Evolutionary conservation across 2,797 vertebrate species (phyloP).

Genomic region (Smutsia gigantea): DNA sequence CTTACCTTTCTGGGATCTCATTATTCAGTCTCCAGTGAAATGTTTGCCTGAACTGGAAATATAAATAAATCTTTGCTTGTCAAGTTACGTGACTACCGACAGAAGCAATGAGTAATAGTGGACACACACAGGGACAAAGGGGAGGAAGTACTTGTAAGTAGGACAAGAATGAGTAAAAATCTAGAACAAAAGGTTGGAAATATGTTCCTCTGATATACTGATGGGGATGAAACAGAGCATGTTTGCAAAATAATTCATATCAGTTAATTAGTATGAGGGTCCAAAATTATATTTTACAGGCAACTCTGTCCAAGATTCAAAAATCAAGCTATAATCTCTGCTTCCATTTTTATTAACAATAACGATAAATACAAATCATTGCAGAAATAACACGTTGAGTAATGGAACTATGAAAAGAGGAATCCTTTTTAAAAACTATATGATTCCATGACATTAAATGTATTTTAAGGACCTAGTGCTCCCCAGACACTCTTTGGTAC

Average conservation of each 20-base stretch:
- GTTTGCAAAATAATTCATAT: background rate
- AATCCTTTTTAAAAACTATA: background rate
- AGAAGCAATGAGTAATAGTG: background rate
- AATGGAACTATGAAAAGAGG: background rate
- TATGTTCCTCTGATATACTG: background rate
- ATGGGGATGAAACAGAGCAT: background rate
- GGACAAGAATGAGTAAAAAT: background rate
- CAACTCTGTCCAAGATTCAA: background rate
- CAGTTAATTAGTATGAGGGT: background rate
- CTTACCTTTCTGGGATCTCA: background rate
- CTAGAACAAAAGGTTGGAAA: background rate
- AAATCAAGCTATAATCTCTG: constrained; percentile 26
- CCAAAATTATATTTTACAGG: background rate
- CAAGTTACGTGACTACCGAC: background rate
- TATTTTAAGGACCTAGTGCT: background rate
- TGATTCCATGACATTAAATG: constrained; percentile 14
- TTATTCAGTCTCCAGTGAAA: constrained; percentile 26
- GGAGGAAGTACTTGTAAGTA: constrained; percentile 9
- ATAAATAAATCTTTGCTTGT: constrained; percentile 3
- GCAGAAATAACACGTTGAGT: background rate
- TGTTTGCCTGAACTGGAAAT: constrained; percentile 44
- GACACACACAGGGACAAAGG: background rate
- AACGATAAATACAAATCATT: background rate
- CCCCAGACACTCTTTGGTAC: background rate
- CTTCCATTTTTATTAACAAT: constrained; percentile 33